A percentile compares a stretch with the other conserved stretches of the same genome.
phyloP scores from a whole-genome alignment of 2,797 vertebrate species.

The Chloroceryle amazona region DNA sequence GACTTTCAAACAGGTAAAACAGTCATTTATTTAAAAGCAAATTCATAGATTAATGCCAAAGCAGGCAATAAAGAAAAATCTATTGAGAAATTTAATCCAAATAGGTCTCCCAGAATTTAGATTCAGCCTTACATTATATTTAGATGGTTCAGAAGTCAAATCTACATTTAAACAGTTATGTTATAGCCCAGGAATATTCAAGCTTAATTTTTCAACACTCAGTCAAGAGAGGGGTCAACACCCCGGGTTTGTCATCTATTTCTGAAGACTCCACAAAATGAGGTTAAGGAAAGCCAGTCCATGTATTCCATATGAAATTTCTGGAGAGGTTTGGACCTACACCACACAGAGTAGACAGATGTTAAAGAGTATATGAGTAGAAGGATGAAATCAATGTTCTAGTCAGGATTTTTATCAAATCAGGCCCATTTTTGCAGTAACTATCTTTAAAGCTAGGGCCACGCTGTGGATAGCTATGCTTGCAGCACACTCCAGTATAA shows the following conservation, averaged over 20 bases:
- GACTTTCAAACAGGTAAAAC: neutral
- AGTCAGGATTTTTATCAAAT: neutral
- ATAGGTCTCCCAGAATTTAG: neutral
- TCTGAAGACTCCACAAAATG: neutral
- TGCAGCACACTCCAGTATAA: neutral
- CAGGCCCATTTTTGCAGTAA: neutral
- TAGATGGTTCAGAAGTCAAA: neutral
- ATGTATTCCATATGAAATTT: neutral
- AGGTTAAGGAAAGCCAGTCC: neutral
- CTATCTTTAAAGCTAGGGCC: neutral
- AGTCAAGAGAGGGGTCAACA: neutral
- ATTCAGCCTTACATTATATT: neutral
- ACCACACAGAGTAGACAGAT: neutral
- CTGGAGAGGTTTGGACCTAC: neutral
- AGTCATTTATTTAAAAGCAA: neutral
- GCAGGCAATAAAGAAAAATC: neutral
- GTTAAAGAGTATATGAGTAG: neutral
- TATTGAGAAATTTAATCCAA: neutral
- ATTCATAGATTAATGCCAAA: neutral
- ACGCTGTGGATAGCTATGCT: neutral
- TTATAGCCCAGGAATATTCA: neutral
- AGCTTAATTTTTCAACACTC: neutral
- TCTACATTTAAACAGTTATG: neutral
- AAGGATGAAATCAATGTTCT: neutral
- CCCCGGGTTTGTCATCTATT: neutral